Percentiles rank a stretch among this genome's conserved stretches.
These are phyloP conservation scores for Brachionus manjavacas DNA, from an alignment of 1,140 invertebrate genomes.

Conservation along the genomic window DNA sequence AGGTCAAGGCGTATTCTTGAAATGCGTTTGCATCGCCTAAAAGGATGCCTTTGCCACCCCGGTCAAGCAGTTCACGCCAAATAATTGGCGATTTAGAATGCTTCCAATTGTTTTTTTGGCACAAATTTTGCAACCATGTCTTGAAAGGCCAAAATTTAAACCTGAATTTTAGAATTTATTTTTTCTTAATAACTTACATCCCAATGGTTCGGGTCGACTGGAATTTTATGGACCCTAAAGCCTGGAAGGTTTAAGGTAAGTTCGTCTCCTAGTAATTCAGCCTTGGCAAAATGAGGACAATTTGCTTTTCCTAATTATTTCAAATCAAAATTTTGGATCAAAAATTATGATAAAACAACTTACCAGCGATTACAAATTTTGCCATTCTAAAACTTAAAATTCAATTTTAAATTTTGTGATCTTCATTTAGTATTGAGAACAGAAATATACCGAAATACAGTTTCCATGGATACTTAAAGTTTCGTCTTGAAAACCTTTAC, in stretches of 20 bases:
- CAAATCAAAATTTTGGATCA: not conserved
- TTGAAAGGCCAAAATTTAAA: constrained; percentile 44
- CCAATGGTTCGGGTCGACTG: constrained; percentile 47
- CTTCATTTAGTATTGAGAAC: constrained; percentile 1
- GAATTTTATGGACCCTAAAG: constrained; percentile 56
- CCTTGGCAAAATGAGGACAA: constrained; percentile 56
- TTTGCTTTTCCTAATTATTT: constrained; percentile 49
- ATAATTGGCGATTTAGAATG: constrained; percentile 54
- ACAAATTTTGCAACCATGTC: constrained; percentile 51
- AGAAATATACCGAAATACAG: not conserved
- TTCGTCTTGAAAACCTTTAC: not conserved
- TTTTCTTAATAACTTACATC: not conserved
- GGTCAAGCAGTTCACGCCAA: constrained; percentile 57
- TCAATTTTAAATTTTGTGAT: not conserved
- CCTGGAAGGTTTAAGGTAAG: constrained; percentile 51
- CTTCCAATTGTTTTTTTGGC: constrained; percentile 50
- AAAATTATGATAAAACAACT: not conserved
- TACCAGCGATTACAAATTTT: constrained; percentile 43
- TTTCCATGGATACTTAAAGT: not conserved
- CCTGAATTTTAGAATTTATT: not conserved
- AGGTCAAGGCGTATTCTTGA: constrained; percentile 55
- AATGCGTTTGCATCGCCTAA: constrained; percentile 58
- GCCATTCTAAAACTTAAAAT: constrained; percentile 26
- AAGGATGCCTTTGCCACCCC: constrained; percentile 57
- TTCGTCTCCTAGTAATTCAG: constrained; percentile 54